These are phyloP conservation scores for Porites divaricata DNA, from an alignment of 92 coral and sea anemone species.

Conservation along the genomic window DNA sequence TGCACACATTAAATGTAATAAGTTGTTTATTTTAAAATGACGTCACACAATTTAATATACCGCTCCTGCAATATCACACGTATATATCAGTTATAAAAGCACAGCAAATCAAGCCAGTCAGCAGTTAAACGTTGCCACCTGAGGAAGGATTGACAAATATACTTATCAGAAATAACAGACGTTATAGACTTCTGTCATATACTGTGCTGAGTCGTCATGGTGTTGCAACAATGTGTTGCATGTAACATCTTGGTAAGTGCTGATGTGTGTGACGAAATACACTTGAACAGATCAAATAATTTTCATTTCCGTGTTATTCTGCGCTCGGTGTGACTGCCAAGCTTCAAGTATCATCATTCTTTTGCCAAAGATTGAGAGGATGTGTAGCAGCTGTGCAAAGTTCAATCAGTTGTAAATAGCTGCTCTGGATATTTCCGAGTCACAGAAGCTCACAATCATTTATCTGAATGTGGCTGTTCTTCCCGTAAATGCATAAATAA, in stretches of 20 bases:
- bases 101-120: neutral
- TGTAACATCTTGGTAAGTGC: slow-evolving; percentile 27
- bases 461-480: neutral
- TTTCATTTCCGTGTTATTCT: neutral
- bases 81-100: neutral
- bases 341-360: neutral
- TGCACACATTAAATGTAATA: neutral
- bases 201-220: slow-evolving; percentile 2
- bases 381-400: slow-evolving; percentile 1
- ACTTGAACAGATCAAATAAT: neutral
- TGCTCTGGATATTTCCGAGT: too few relatives aligned
- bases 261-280: neutral
- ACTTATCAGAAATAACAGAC: neutral
- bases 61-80: neutral
- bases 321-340: neutral
- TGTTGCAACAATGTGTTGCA: slow-evolving; percentile 34
- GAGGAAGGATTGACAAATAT: neutral
- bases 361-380: neutral
- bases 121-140: slow-evolving; percentile 23
- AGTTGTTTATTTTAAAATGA: slow-evolving; percentile 6
- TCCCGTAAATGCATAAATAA: neutral
- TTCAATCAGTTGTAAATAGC: neutral
- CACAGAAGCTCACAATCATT: too few relatives aligned
- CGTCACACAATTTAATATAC: slow-evolving; percentile 2
- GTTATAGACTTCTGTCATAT: neutral